Percentiles rank a stretch among this genome's conserved stretches.
Conservation (phyloP, 2,888 invertebrate species). For the Drosophila fungiperda region DNA sequence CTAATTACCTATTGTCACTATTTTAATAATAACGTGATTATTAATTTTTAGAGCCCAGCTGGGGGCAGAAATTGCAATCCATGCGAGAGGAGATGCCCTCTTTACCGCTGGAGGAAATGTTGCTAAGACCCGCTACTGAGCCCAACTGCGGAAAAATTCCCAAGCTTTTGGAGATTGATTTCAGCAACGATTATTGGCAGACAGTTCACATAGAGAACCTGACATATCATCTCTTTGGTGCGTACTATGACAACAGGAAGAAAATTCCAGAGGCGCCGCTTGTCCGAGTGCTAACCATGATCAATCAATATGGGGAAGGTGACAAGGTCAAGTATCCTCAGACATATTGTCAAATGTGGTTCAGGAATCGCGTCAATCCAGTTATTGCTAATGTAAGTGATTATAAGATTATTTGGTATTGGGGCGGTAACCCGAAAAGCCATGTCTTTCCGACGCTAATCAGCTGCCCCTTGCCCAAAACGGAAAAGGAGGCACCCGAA, state of each 20-base stretch:
- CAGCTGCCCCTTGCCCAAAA: slow-evolving; percentile 92
- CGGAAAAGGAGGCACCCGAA: slow-evolving; percentile 39
- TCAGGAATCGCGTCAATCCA: slow-evolving; percentile 91
- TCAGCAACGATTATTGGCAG: slow-evolving; percentile 97
- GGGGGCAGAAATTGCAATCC: slow-evolving; percentile 37
- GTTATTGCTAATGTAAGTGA: slow-evolving; percentile 91
- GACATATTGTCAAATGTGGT: slow-evolving; percentile 95
- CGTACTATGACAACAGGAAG: slow-evolving; percentile 92
- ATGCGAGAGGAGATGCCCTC: slow-evolving; percentile 61
- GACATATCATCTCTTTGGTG: slow-evolving; percentile 94
- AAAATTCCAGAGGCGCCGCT: slow-evolving; percentile 91
- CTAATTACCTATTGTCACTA: background rate
- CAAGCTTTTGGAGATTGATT: slow-evolving; percentile 93
- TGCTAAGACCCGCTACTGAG: background rate
- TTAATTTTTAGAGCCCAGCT: slow-evolving; percentile 30
- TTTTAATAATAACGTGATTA: background rate
- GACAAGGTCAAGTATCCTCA: slow-evolving; percentile 38
- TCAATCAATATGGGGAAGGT: slow-evolving; percentile 91
- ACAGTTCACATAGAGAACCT: slow-evolving; percentile 91
- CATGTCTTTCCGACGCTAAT: slow-evolving; percentile 93
- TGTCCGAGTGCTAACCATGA: slow-evolving; percentile 93
- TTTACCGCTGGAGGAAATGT: slow-evolving; percentile 58
- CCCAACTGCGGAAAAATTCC: slow-evolving; percentile 85
- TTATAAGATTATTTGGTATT: slow-evolving; percentile 96
- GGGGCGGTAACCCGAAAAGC: slow-evolving; percentile 94